phyloP scores from a whole-genome alignment of 2,888 invertebrate species.

The Abscondita cerata region DNA sequence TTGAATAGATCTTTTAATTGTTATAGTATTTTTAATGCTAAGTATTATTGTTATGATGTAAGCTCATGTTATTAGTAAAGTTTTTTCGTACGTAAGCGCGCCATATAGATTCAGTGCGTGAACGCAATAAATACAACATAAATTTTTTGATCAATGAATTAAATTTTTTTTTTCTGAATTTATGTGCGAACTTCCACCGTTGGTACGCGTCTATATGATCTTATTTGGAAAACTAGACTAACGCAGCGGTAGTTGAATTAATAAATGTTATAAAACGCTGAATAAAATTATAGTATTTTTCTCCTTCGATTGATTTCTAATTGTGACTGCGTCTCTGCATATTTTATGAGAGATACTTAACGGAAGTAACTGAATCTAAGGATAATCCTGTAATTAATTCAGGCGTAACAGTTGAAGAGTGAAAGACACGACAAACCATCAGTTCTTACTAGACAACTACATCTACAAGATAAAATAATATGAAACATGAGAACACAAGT shows the following conservation, averaged over 20 bases:
- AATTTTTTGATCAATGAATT: slow-evolving; percentile 19
- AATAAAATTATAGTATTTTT: too few species aligned
- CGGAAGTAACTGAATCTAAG: background rate
- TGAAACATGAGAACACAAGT: slow-evolving; percentile 24
- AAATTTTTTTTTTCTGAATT: slow-evolving; percentile 18
- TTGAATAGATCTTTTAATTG: slow-evolving; percentile 35
- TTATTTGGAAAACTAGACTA: background rate
- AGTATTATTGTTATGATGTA: slow-evolving; percentile 40
- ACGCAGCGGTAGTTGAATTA: too few species aligned
- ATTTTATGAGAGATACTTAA: too few species aligned
- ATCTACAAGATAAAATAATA: slow-evolving; percentile 25
- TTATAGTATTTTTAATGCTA: slow-evolving; percentile 35
- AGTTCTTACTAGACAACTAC: slow-evolving; percentile 23
- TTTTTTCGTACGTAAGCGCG: slow-evolving; percentile 25
- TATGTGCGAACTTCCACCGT: slow-evolving; percentile 25
- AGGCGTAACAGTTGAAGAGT: slow-evolving; percentile 19
- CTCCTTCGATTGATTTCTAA: too few species aligned
- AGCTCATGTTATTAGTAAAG: slow-evolving; percentile 27
- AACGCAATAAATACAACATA: slow-evolving; percentile 10
- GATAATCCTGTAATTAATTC: slow-evolving; percentile 25
- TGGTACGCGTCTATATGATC: background rate
- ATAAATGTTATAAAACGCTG: too few species aligned
- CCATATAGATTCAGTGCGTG: slow-evolving; percentile 17
- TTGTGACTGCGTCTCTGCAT: too few species aligned
- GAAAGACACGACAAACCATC: slow-evolving; percentile 20